Evolutionary conservation across 2,888 invertebrate species (phyloP).

Genomic region (Drosophila limbata): DNA sequence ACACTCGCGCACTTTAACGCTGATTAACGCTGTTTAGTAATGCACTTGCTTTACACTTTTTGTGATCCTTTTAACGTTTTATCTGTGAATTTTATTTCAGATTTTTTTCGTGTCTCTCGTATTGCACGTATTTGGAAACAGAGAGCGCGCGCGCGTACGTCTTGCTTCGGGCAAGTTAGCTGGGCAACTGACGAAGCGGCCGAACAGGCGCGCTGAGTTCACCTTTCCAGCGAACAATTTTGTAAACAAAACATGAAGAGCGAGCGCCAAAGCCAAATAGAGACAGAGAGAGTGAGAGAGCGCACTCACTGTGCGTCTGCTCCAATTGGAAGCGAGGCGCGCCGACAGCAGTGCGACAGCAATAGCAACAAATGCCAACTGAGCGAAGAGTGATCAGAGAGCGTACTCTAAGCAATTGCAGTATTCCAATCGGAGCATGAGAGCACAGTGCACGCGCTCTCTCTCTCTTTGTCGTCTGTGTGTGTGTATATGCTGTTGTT

Average conservation of each 20-base stretch:
- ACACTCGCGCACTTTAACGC: conserved; percentile 4
- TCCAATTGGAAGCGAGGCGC: conserved; percentile 74
- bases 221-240: conserved; percentile 62
- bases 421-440: conserved; percentile 81
- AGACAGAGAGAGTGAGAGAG: conserved; percentile 18
- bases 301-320: conserved; percentile 45
- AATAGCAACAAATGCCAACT: conserved; percentile 22
- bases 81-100: background rate
- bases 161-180: conserved; percentile 69
- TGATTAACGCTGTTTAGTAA: background rate
- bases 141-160: conserved; percentile 70
- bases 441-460: conserved; percentile 16
- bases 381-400: conserved; percentile 7
- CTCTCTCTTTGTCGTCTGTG: background rate
- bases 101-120: conserved; percentile 10
- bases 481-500: background rate
- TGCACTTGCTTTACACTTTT: conserved; percentile 3
- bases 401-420: conserved; percentile 58
- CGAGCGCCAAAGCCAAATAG: conserved; percentile 43
- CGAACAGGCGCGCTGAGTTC: conserved; percentile 27
- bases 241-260: conserved; percentile 74
- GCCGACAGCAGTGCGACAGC: conserved; percentile 32
- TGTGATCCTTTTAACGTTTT: conserved; percentile 3
- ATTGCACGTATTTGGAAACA: conserved; percentile 11
- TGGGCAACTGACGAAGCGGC: conserved; percentile 58